Base-by-base conservation (phyloP, 2,113 vertebrate genomes). In the Mus spicilegus region DNA sequence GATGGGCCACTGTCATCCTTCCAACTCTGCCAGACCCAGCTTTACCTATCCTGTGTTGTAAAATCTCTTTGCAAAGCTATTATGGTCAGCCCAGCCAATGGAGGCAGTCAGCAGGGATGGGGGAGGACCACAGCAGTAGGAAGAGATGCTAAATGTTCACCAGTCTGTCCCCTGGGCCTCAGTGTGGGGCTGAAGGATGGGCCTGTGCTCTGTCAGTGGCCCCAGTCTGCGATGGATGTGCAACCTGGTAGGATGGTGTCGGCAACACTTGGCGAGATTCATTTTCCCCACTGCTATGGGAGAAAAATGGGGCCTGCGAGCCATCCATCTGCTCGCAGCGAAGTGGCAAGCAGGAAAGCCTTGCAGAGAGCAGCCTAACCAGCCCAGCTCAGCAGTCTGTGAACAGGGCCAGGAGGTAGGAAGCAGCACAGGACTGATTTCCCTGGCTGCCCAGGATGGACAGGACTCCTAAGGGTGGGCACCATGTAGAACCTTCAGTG, bases 201-300 rank as follows among this genome's bases (percentile, higher is more conserved):
- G 88, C 86, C 96, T 36, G 81, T 22, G 91, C 96, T 93, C 95
- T 85, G 92, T 87, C 97, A 97, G 81, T 69, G 5, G 87, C 90
- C 92, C 42, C 0, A 0, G 80, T 22, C 75, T 0, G 7, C 24
- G 87, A 97, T 95, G 92, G 97, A 98, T 97, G 95, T 36, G 72
- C 88, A 95, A 96, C 97, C 96, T 89, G 93, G 96, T 69, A 92
- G 77, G 89, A 90, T 70, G 93, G 95, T 97, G 97, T 97, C 86
- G 70, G 96, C 92, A 96, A 24, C 97, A 97, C 97, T 98, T 98
- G 97, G 94, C 26, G 92, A 98, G 96, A 97, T 98, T 97, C 97
- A 98, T 98, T 97, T 95, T 96, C 97, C 85, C 96, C 0, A 10
- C 96, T 94, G 92, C 87, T 88, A 0, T 11, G 77, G 95, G 95